Conservation (phyloP, 2,113 vertebrate genomes). For the Gymnorhina tibicen region DNA sequence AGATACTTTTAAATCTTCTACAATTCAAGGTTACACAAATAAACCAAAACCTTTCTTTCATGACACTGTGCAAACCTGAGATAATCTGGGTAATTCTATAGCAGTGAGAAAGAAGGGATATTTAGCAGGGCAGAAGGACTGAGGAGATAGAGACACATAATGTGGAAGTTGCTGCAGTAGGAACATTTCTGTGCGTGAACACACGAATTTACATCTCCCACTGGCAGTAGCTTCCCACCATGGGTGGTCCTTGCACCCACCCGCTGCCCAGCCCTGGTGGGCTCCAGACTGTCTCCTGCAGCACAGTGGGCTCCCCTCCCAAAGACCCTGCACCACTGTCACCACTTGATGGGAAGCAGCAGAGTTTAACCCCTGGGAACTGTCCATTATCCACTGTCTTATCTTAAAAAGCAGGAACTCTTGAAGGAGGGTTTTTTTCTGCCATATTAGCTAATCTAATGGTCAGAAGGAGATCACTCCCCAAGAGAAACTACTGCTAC, state of each 20-base stretch:
- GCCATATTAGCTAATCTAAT: background rate
- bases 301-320: background rate
- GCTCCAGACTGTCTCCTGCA: background rate
- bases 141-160: background rate
- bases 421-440: background rate
- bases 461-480: background rate
- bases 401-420: background rate
- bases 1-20: background rate
- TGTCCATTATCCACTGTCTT: background rate
- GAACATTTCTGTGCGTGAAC: background rate
- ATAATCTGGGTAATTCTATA: background rate
- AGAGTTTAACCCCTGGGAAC: background rate
- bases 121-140: background rate
- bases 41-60: background rate
- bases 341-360: background rate
- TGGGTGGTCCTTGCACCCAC: fast-evolving
- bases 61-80: background rate
- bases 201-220: background rate
- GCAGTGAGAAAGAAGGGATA: background rate
- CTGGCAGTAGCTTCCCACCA: background rate
- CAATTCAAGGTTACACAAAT: background rate
- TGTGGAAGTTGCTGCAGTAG: background rate
- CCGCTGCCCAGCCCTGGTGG: background rate
- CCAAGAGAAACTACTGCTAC: background rate
- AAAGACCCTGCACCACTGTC: background rate